A percentile compares a stretch with the other conserved stretches of the same genome.
Conservation (phyloP, 2,888 invertebrate species). For the Acheta domesticus region DNA sequence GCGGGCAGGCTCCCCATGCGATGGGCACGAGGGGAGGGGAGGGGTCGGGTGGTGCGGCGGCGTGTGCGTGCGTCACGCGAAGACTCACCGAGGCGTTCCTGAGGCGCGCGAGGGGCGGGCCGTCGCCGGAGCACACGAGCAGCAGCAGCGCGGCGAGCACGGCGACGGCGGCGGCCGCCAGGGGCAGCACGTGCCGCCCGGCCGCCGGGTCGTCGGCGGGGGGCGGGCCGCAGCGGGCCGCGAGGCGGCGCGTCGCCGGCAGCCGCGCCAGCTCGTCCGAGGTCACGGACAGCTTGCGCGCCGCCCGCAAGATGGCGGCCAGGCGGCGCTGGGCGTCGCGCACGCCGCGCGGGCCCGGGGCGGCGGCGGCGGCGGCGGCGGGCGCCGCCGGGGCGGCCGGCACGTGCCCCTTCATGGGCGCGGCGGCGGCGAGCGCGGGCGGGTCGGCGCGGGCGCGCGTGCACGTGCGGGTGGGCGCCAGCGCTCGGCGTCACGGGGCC, state of each 20-base stretch:
- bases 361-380: not conserved
- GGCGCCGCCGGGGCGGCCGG: not conserved
- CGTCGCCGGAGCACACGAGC: not conserved
- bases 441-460: not conserved
- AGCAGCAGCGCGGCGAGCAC: not conserved
- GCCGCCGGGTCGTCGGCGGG: not conserved
- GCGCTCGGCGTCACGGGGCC: not conserved
- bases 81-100: not conserved
- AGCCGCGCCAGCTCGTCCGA: constrained; percentile 21
- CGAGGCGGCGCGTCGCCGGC: not conserved
- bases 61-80: not conserved
- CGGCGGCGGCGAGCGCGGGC: not conserved
- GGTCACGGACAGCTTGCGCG: constrained; percentile 26
- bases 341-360: not conserved
- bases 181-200: not conserved
- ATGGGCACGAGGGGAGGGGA: not conserved
- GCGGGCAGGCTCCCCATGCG: not conserved
- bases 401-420: constrained; percentile 2
- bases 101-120: not conserved
- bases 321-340: constrained; percentile 22
- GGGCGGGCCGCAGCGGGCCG: not conserved
- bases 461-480: not conserved
- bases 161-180: not conserved
- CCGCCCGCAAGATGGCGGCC: constrained; percentile 23
- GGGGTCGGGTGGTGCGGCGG: not conserved